phyloP scores from a whole-genome alignment of 92 coral and sea anemone species.

The Anthopleura xanthogrammica region DNA sequence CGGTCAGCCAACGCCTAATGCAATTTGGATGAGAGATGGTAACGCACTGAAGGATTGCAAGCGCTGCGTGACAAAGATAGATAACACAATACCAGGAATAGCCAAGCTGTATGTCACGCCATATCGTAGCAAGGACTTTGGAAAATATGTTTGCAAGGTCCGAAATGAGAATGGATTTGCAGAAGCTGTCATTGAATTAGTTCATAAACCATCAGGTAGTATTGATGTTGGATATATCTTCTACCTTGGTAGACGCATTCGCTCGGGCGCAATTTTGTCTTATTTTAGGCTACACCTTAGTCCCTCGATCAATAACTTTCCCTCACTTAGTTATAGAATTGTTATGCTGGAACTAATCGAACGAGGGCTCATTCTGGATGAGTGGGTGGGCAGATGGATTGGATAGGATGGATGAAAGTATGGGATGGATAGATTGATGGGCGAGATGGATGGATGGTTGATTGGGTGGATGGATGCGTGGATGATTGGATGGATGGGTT shows the following conservation, averaged over 20 bases:
- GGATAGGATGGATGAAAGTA: neutral
- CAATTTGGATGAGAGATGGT: slow-evolving; percentile 62
- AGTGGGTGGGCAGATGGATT: too few relatives aligned
- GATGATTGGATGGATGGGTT: too few relatives aligned
- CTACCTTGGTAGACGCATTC: too few relatives aligned
- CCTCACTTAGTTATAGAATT: too few relatives aligned
- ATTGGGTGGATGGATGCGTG: too few relatives aligned
- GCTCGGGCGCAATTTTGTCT: too few relatives aligned
- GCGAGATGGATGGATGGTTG: too few relatives aligned
- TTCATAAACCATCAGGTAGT: slow-evolving; percentile 32
- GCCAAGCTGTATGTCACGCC: slow-evolving; percentile 75
- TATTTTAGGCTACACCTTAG: too few relatives aligned
- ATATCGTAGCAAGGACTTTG: slow-evolving; percentile 65
- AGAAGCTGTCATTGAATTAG: slow-evolving; percentile 44
- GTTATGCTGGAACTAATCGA: too few relatives aligned
- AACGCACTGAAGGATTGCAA: slow-evolving; percentile 43
- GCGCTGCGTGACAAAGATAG: slow-evolving; percentile 61
- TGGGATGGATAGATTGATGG: neutral
- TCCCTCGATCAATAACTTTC: too few relatives aligned
- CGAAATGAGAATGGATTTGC: slow-evolving; percentile 70
- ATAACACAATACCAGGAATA: slow-evolving; percentile 41
- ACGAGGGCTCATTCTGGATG: too few relatives aligned
- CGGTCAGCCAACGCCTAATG: slow-evolving; percentile 57
- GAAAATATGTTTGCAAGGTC: slow-evolving; percentile 69
- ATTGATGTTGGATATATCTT: too few relatives aligned